Conservation (phyloP, 2,888 invertebrate genomes). For the Cephus rjabovi region DNA sequence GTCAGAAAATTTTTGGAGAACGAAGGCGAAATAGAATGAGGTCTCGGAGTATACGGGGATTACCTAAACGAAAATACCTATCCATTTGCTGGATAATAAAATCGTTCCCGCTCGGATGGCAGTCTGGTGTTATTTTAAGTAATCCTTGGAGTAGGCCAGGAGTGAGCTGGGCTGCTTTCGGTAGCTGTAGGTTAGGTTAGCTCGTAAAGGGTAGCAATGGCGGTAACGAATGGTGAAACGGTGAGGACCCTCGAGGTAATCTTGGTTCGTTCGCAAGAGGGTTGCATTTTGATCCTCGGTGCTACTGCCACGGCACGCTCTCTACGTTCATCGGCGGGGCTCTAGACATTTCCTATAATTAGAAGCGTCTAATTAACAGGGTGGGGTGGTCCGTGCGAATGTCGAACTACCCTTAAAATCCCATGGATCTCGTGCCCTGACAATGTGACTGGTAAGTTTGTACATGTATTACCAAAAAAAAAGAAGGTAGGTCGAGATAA, state of each 20-base stretch:
- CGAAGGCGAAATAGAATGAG: neutral
- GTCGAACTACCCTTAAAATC: slow-evolving; percentile 43
- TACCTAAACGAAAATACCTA: slow-evolving; percentile 19
- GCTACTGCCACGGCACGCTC: slow-evolving; percentile 61
- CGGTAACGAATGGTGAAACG: slow-evolving; percentile 24
- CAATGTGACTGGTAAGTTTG: neutral
- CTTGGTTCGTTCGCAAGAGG: slow-evolving; percentile 52
- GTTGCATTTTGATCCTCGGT: slow-evolving; percentile 60
- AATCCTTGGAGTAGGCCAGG: slow-evolving; percentile 39
- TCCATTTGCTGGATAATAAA: slow-evolving; percentile 22
- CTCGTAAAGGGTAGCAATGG: slow-evolving; percentile 29
- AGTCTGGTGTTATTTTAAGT: slow-evolving; percentile 59
- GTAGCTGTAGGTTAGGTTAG: slow-evolving; percentile 15
- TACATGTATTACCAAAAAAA: neutral
- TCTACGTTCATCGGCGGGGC: slow-evolving; percentile 39
- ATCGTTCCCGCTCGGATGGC: slow-evolving; percentile 36
- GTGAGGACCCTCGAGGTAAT: slow-evolving; percentile 59
- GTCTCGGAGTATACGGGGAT: neutral
- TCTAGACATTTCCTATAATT: slow-evolving; percentile 56
- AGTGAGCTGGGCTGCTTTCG: slow-evolving; percentile 16
- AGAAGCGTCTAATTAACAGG: slow-evolving; percentile 58
- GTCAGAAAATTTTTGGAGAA: neutral
- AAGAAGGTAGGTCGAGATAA: neutral
- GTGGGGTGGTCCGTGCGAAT: slow-evolving; percentile 24
- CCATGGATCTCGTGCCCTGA: neutral